Evolutionary conservation across 2,113 vertebrate genomes (phyloP).

Genomic region (Scomber colias): DNA sequence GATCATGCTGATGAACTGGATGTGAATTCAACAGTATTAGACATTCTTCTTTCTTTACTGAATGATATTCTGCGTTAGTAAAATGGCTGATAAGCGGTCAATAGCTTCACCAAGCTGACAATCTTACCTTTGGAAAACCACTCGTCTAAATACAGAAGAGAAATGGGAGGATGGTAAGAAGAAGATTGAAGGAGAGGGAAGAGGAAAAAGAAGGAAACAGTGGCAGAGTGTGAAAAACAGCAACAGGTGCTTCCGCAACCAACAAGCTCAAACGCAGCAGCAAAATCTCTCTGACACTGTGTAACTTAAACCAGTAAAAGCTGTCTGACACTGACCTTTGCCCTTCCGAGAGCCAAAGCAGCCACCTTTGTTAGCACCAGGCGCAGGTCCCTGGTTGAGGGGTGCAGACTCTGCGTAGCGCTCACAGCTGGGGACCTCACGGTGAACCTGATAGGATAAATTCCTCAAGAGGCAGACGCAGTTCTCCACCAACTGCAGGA

Average conservation of each 20-base stretch:
- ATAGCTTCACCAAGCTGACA: constrained; percentile 74
- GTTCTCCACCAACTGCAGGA: constrained; percentile 93
- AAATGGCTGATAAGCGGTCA: constrained; percentile 29
- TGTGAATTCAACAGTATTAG: constrained; percentile 4
- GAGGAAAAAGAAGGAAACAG: constrained; percentile 55
- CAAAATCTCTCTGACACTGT: constrained; percentile 32
- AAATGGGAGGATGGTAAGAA: constrained; percentile 67
- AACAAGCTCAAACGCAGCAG: constrained; percentile 70
- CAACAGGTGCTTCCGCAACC: constrained; percentile 72
- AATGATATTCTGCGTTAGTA: constrained; percentile 48
- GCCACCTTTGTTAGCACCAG: constrained; percentile 88
- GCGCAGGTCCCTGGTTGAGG: constrained; percentile 69
- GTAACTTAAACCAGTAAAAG: background rate
- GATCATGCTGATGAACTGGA: constrained; percentile 46
- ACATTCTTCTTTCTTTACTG: constrained; percentile 1
- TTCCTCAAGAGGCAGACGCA: constrained; percentile 96
- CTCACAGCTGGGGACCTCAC: constrained; percentile 92
- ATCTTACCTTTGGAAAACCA: constrained; percentile 99
- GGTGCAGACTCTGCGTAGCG: constrained; percentile 88
- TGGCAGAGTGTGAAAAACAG: constrained; percentile 80
- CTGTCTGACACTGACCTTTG: constrained; percentile 88
- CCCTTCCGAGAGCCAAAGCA: constrained; percentile 96
- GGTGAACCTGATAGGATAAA: constrained; percentile 96
- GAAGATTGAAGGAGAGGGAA: constrained; percentile 31
- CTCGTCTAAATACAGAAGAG: constrained; percentile 88